Conservation (phyloP, 2,797 vertebrate species). For the Coilia nasus region DNA sequence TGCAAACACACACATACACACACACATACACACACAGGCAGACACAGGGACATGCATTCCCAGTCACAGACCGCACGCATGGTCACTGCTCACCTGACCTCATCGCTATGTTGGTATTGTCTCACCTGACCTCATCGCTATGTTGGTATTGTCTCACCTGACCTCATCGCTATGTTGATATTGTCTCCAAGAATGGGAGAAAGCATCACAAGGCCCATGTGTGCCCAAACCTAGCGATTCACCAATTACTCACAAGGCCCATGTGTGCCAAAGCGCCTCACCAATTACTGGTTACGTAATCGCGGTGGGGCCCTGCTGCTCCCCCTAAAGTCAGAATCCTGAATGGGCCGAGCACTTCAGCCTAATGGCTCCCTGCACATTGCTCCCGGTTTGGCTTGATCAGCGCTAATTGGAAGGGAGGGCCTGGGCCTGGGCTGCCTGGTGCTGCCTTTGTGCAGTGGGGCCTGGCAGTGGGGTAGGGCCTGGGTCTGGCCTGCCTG, state of each 20-base stretch:
- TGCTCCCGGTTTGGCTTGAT: background rate
- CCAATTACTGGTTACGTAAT: constrained; percentile 14
- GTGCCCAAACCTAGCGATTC: background rate
- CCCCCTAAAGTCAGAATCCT: background rate
- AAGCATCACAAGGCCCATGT: background rate
- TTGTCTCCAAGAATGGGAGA: background rate
- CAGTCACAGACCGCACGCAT: background rate
- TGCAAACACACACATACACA: background rate
- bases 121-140: background rate
- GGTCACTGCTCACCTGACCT: background rate
- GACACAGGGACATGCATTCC: too few species aligned
- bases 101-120: background rate
- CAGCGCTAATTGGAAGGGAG: constrained; percentile 11
- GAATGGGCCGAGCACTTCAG: background rate
- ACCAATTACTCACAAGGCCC: background rate
- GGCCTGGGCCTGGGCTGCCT: background rate
- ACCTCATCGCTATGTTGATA: too few species aligned
- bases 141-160: too few species aligned
- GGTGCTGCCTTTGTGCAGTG: background rate
- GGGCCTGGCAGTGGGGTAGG: background rate
- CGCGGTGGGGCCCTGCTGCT: background rate
- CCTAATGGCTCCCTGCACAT: background rate
- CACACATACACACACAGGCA: background rate
- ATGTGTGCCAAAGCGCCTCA: background rate
- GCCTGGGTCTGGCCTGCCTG: too few species aligned